Base-by-base conservation (phyloP, 2,888 invertebrate genomes). In the Agonopterix alstromeriana region DNA sequence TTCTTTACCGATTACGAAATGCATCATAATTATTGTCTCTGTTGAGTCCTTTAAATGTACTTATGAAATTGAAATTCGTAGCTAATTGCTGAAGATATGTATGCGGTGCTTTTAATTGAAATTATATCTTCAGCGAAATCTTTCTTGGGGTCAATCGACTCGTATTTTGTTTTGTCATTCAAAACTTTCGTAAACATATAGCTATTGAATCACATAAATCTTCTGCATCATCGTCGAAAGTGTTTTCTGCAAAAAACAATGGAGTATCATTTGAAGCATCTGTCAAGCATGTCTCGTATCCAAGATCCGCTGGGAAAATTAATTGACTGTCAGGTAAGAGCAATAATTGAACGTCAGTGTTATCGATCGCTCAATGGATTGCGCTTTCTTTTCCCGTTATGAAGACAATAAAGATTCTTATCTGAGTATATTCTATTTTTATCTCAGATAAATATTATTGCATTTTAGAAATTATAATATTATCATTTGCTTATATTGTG, bases 161-260 rank as follows among this genome's bases (percentile, higher is more conserved):
- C n/a, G 10, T 41, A 35, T 8, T 43, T 27, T 10, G 3, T 1
- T 42, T 17, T n/a, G 17, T 17, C 43, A 43, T 43, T 35, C 17
- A 35, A 43, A 43, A 43, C 35, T 43, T 43, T 43, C 43, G 43
- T 35, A 35, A 43, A 11, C 7, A n/a, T 2, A 41, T n/a, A 36
- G 10, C 9, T 11, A 11, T 41, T 41, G 41, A 41, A 11, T 42
- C n/a, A 10, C 38, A 27, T 27, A 27, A 5, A 27, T 11, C 42
- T n/a, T 11, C 10, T 11, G 42, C 42, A 42, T 1, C 12, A 42
- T 42, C 42, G 11, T 76, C 76, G 76, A 79, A 77, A 77, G 73
- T 73, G 65, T 58, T 60, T 50, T 55, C 55, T 56, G 54, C 58
- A 67, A 70, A 69, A 75, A 65, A 77, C 73, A 79, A 77, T 75